Evolutionary conservation across 1,140 invertebrate species (phyloP).

Genomic region (Macrobrachium nipponense): DNA sequence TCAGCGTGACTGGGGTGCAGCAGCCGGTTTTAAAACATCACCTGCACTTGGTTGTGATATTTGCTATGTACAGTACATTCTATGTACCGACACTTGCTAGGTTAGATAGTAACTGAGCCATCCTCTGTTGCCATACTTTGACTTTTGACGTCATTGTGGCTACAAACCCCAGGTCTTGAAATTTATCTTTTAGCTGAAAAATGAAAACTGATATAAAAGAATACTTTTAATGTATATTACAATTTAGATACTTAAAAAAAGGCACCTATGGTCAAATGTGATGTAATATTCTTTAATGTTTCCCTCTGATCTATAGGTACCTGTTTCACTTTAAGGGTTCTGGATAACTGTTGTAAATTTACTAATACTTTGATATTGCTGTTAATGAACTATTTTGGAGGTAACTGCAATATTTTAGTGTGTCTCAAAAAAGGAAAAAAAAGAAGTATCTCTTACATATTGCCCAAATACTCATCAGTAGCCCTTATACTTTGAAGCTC

Average conservation of each 20-base stretch:
- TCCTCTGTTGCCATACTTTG: slow-evolving; percentile 57
- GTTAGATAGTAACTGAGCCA: slow-evolving; percentile 61
- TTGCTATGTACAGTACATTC: slow-evolving; percentile 52
- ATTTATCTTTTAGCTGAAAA: slow-evolving; percentile 53
- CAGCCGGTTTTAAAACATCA: slow-evolving; percentile 43
- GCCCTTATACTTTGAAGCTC: slow-evolving; percentile 59
- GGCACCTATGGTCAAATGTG: slow-evolving; percentile 59
- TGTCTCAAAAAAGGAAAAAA: slow-evolving; percentile 33
- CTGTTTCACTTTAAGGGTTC: slow-evolving; percentile 53
- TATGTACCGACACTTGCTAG: slow-evolving; percentile 54
- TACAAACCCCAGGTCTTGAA: slow-evolving; percentile 54
- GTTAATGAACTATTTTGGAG: slow-evolving; percentile 56
- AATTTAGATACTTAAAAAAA: slow-evolving; percentile 43
- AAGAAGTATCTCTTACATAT: slow-evolving; percentile 52
- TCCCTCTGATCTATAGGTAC: slow-evolving; percentile 55
- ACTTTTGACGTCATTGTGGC: slow-evolving; percentile 51
- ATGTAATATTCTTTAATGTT: slow-evolving; percentile 57
- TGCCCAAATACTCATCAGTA: slow-evolving; percentile 60
- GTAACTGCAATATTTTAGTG: slow-evolving; percentile 57
- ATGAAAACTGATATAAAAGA: slow-evolving; percentile 34
- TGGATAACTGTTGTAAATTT: slow-evolving; percentile 58
- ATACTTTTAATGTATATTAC: slow-evolving; percentile 49
- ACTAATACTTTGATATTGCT: slow-evolving; percentile 57
- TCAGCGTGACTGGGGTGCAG: slow-evolving; percentile 23
- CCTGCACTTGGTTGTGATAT: slow-evolving; percentile 61